Conservation (phyloP, 2,888 invertebrate genomes). For the Tineola bisselliella region DNA sequence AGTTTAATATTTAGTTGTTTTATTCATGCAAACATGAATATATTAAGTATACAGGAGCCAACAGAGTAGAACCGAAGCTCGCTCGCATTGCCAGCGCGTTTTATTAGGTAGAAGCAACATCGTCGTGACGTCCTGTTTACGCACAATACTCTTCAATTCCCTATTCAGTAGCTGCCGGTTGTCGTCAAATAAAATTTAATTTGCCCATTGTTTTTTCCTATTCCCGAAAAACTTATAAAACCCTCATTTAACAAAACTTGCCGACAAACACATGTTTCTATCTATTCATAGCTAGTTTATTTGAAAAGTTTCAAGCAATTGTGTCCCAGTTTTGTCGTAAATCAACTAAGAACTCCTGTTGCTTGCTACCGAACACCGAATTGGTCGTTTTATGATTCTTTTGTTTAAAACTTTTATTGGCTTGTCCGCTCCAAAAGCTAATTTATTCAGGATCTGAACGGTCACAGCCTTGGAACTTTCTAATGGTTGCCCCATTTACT, state of each 20-base stretch:
- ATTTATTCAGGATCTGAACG: constrained; percentile 59
- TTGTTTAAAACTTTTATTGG: constrained; percentile 68
- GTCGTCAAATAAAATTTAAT: constrained; percentile 57
- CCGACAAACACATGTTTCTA: constrained; percentile 40
- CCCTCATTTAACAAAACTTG: constrained; percentile 23
- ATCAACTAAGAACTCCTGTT: constrained; percentile 57
- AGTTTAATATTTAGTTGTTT: not conserved
- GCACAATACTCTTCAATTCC: constrained; percentile 20
- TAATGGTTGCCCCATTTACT: constrained; percentile 36
- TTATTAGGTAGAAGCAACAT: constrained; percentile 33
- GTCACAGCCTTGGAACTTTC: constrained; percentile 45
- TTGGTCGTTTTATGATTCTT: constrained; percentile 63
- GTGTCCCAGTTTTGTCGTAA: constrained; percentile 53
- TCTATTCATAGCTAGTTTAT: constrained; percentile 56
- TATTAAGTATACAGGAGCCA: constrained; percentile 46
- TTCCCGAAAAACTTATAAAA: constrained; percentile 11
- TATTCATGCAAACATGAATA: not conserved
- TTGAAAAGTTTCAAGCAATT: constrained; percentile 55
- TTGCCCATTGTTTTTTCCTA: constrained; percentile 43
- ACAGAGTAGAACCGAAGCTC: constrained; percentile 44
- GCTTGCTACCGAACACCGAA: constrained; percentile 52
- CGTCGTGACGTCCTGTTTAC: constrained; percentile 43
- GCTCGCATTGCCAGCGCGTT: constrained; percentile 17
- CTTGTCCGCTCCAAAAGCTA: constrained; percentile 57
- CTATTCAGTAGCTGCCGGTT: constrained; percentile 42